Percentiles rank a stretch among this genome's conserved stretches.
phyloP scores from a whole-genome alignment of 1,140 invertebrate genomes.

The Lerema accius region DNA sequence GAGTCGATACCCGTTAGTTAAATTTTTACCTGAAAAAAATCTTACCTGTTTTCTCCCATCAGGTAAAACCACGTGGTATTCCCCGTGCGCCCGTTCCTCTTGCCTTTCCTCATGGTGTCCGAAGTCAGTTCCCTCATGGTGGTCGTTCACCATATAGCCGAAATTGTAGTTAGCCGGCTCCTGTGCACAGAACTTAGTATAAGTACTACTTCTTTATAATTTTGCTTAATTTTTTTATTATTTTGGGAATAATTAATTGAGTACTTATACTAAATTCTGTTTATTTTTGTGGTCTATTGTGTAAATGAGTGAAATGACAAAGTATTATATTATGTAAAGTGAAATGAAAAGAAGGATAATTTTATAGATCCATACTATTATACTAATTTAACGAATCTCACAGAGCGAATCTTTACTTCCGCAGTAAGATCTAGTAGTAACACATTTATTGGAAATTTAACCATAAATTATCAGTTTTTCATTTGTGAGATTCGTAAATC shows the following conservation, averaged over 20 bases:
- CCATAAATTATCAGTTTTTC: too few relatives aligned
- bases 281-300: background rate
- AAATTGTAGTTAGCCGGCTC: slow-evolving; percentile 89
- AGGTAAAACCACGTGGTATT: slow-evolving; percentile 89
- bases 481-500: too few relatives aligned
- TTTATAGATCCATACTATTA: too few relatives aligned
- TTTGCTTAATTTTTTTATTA: background rate
- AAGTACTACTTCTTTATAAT: slow-evolving; percentile 44
- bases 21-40: too few relatives aligned
- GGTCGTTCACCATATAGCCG: slow-evolving; percentile 88
- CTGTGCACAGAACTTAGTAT: slow-evolving; percentile 59
- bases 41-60: slow-evolving; percentile 88
- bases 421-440: too few relatives aligned
- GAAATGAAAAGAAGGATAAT: too few relatives aligned
- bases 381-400: too few relatives aligned
- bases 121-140: slow-evolving; percentile 87
- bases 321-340: too few relatives aligned
- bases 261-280: slow-evolving; percentile 30
- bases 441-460: too few relatives aligned
- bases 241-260: background rate
- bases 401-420: too few relatives aligned
- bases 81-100: slow-evolving; percentile 86
- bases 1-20: too few relatives aligned
- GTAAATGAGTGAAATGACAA: background rate
- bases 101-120: slow-evolving; percentile 88